phyloP scores from a whole-genome alignment of 2,888 invertebrate genomes.

The Trachelus stipa region DNA sequence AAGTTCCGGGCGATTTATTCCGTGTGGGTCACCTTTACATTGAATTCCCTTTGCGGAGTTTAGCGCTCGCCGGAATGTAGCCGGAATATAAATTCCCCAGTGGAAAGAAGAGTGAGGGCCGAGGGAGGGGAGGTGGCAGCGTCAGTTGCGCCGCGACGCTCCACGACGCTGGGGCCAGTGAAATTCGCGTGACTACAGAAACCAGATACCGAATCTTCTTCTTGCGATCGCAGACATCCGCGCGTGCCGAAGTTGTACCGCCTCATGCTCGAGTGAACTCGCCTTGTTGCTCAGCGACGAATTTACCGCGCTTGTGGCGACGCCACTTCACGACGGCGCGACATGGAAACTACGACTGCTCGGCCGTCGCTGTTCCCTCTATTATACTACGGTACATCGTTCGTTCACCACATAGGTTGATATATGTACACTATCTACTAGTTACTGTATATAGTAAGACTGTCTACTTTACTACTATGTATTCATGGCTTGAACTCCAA shows the following conservation, averaged over 20 bases:
- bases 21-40: not conserved
- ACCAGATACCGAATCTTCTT: slow-evolving; percentile 9
- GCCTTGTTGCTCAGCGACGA: not conserved
- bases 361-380: not conserved
- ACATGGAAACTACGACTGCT: not conserved
- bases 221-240: slow-evolving; percentile 2
- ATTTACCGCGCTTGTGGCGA: slow-evolving; percentile 10
- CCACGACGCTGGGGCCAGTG: not conserved
- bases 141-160: not conserved
- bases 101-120: not conserved
- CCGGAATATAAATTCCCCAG: slow-evolving; percentile 7
- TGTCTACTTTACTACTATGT: slow-evolving; percentile 34
- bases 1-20: slow-evolving; percentile 1
- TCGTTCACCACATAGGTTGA: not conserved
- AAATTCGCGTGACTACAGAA: slow-evolving; percentile 1
- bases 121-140: not conserved
- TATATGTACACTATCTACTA: not conserved
- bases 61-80: slow-evolving; percentile 5
- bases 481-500: slow-evolving; percentile 44
- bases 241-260: not conserved
- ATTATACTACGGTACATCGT: not conserved
- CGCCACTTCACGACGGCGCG: slow-evolving; percentile 16
- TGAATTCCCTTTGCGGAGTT: slow-evolving; percentile 2
- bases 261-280: not conserved
- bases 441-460: not conserved